A percentile compares a stretch with the other conserved stretches of the same genome.
Conservation (phyloP, 2,888 invertebrate genomes). For the Clistopyga incitator region DNA sequence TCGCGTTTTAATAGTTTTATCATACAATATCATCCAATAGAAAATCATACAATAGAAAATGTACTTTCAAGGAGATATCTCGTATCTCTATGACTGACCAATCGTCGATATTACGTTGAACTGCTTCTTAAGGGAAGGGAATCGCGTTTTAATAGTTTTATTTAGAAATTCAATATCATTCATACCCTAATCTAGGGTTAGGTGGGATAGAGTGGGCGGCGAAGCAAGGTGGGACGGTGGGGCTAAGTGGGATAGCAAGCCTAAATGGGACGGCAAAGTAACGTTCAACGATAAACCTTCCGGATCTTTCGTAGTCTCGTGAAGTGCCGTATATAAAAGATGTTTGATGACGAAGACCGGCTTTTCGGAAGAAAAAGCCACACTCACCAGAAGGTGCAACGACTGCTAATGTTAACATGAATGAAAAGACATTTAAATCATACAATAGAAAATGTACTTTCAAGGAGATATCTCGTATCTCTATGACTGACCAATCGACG, state of each 20-base stretch:
- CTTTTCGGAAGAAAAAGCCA: constrained; percentile 28
- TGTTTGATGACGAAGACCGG: constrained; percentile 19
- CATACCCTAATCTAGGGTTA: no score
- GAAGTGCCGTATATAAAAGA: constrained; percentile 7
- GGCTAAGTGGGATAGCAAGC: no score
- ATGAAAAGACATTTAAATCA: background rate
- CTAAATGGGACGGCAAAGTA: constrained; percentile 42
- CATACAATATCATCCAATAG: no score
- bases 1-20: no score
- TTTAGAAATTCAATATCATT: no score
- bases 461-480: background rate
- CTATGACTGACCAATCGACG: background rate
- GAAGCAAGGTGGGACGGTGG: no score
- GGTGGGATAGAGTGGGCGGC: no score
- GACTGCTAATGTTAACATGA: background rate
- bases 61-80: background rate
- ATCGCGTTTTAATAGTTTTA: no score
- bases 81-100: background rate
- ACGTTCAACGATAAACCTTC: constrained; percentile 46
- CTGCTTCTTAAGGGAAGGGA: background rate
- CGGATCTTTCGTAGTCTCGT: constrained; percentile 4
- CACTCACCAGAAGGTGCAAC: background rate
- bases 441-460: background rate
- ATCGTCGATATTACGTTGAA: background rate
- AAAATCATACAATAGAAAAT: background rate